phyloP scores from a whole-genome alignment of 1,140 invertebrate genomes.

The Drosophila mayri region DNA sequence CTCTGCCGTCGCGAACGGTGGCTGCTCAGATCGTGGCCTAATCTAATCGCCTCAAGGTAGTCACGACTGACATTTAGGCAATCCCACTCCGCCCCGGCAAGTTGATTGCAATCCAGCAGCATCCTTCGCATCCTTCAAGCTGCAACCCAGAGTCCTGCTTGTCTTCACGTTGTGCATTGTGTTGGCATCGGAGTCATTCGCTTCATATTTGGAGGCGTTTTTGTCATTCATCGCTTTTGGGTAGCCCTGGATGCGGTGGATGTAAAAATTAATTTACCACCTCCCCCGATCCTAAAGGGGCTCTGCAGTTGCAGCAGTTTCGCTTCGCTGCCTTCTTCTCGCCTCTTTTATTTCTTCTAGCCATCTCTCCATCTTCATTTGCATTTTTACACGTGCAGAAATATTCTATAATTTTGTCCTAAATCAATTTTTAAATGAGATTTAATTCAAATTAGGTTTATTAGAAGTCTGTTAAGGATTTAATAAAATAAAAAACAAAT shows the following conservation, averaged over 20 bases:
- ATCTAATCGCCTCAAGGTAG: slow-evolving; percentile 45
- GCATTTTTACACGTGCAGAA: slow-evolving; percentile 23
- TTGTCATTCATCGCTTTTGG: slow-evolving; percentile 13
- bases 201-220: slow-evolving; percentile 23
- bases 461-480: neutral
- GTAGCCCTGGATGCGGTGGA: slow-evolving; percentile 13
- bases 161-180: slow-evolving; percentile 36
- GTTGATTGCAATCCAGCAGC: slow-evolving; percentile 29
- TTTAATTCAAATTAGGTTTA: neutral
- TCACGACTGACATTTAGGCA: slow-evolving; percentile 29
- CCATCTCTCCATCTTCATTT: slow-evolving; percentile 23
- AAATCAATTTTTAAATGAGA: neutral
- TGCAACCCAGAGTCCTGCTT: neutral
- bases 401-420: neutral
- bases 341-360: neutral
- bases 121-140: neutral
- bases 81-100: slow-evolving; percentile 4
- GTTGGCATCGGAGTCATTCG: slow-evolving; percentile 29
- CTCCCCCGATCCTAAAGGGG: slow-evolving; percentile 5
- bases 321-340: neutral
- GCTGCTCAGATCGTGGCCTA: slow-evolving; percentile 16
- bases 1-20: neutral
- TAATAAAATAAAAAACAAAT: neutral
- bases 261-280: slow-evolving; percentile 49
- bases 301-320: neutral